Evolutionary conservation across 2,113 vertebrate genomes (phyloP).

Genomic region (Upupa epops): DNA sequence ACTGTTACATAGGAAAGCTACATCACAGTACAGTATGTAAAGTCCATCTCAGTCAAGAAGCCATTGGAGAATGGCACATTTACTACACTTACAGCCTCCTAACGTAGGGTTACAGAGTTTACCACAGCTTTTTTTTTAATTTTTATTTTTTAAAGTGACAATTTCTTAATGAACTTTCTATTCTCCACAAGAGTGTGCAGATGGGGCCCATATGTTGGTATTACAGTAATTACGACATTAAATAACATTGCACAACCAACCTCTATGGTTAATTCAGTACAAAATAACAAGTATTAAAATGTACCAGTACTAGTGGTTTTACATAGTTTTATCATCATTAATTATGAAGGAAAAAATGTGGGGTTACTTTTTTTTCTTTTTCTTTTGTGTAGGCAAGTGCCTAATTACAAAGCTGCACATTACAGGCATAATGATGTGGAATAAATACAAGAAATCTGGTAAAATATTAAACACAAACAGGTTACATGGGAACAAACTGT

Average conservation of each 20-base stretch:
- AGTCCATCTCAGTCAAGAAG: conserved; percentile 69
- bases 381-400: conserved; percentile 85
- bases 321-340: conserved; percentile 74
- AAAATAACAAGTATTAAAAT: conserved; percentile 84
- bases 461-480: conserved; percentile 81
- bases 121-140: conserved; percentile 70
- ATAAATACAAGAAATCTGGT: conserved; percentile 87
- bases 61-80: conserved; percentile 60
- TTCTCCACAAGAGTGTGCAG: conserved; percentile 75
- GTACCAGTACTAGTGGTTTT: conserved; percentile 84
- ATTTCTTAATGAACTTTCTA: conserved; percentile 70
- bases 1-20: conserved; percentile 80
- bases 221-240: conserved; percentile 84
- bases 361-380: conserved; percentile 38
- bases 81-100: conserved; percentile 65
- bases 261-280: conserved; percentile 83
- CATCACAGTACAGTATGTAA: conserved; percentile 77
- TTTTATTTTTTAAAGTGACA: conserved; percentile 47
- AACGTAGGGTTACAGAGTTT: conserved; percentile 67
- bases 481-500: conserved; percentile 74
- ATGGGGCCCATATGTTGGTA: conserved; percentile 74
- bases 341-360: conserved; percentile 70
- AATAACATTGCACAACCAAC: conserved; percentile 86
- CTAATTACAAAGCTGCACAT: conserved; percentile 90
- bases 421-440: conserved; percentile 84